Base-by-base conservation (phyloP, 2,888 invertebrate genomes). In the Aporophyla nigra region DNA sequence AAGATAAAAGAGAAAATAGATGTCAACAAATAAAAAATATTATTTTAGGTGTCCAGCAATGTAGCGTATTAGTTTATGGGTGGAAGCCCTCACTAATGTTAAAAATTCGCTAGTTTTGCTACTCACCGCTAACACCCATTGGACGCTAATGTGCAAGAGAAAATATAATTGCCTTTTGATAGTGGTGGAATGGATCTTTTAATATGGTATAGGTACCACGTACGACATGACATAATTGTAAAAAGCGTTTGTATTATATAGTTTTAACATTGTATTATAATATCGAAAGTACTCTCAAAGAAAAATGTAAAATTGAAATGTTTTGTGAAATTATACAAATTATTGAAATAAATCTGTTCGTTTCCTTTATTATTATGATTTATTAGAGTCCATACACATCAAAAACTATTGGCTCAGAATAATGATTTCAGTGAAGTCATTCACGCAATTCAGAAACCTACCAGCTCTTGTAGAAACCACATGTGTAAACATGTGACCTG, bases 191-290 rank as follows among this genome's bases (percentile, higher is more conserved):
- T 83, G 80, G 61, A 68, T 66, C 43, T 67, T n/a, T n/a, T 54
- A 67, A 24, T 84, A 67, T 19, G 58, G 72, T 76, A 62, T 93
- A 92, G 91, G 87, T 89, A 84, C 84, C 91, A 94, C 93, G 93
- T 95, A 95, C 94, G 94, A 94, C 94, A 96, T 95, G 94, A 95
- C 94, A 95, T 92, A 87, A 86, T 90, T 96, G 96, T 96, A 94
- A 95, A 95, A 94, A 86, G 78, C 58, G 90, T 91, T 93, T 96
- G 96, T 96, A 96, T 90, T 91, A 96, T 96, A 96, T 96, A 96
- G 95, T 87, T 91, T 90, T 93, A 87, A 93, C 71, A 82, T 91
- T 93, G 92, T 95, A 93, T 91, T 89, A 90, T 93, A 91, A 90
- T 86, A 87, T 77, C 91, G 92, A 92, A 92, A 92, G 90, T 89